Evolutionary conservation across 2,113 vertebrate species (phyloP).

Genomic region (Chionis minor): DNA sequence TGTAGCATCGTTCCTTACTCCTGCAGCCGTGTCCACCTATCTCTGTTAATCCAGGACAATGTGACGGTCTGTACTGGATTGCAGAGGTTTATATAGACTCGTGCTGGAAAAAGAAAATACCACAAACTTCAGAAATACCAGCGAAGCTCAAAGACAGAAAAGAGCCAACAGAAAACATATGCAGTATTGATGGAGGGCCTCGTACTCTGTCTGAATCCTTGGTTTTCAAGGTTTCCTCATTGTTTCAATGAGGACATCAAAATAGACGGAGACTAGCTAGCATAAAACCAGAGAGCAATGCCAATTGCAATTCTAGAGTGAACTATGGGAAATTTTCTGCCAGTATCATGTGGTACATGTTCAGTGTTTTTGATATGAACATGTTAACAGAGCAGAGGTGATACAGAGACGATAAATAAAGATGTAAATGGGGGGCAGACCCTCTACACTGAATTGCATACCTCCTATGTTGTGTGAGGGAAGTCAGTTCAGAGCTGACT

Average conservation of each 20-base stretch:
- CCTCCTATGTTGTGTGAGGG: neutral
- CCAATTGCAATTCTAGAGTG: neutral
- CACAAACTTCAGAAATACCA: neutral
- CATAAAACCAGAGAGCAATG: neutral
- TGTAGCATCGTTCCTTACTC: neutral
- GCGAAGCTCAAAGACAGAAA: neutral
- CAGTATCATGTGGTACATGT: neutral
- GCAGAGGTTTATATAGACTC: neutral
- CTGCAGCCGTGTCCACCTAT: neutral
- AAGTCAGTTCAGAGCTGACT: neutral
- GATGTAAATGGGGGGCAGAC: neutral
- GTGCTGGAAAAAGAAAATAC: neutral
- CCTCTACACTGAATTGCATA: neutral
- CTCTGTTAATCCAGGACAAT: neutral
- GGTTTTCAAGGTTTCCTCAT: neutral
- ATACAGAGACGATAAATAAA: neutral
- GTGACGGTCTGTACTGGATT: neutral
- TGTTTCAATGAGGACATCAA: neutral
- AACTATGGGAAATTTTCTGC: neutral
- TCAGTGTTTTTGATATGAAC: neutral
- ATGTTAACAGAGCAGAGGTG: neutral
- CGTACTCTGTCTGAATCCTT: neutral
- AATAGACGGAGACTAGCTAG: neutral
- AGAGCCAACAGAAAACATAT: neutral
- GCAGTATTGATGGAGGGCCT: neutral